A percentile compares a stretch with the other conserved stretches of the same genome.
Evolutionary conservation across 2,888 invertebrate species (phyloP).

Genomic region (Lamellibrachia columna): DNA sequence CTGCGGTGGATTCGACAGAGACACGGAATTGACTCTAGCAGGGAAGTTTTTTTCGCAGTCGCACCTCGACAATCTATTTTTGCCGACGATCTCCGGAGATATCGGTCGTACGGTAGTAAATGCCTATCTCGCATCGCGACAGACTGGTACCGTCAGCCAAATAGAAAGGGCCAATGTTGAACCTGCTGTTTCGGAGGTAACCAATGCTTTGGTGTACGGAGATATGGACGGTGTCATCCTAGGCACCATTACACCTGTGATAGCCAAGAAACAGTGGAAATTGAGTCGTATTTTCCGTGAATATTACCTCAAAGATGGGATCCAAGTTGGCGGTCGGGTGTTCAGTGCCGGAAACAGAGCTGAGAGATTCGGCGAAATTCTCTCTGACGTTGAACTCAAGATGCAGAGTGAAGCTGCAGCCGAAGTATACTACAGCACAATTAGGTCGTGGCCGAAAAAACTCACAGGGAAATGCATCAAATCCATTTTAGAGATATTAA

Average conservation of each 20-base stretch:
- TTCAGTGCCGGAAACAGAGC: background rate
- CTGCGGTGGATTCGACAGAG: background rate
- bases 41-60: background rate
- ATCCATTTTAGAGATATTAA: too few relatives aligned
- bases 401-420: background rate
- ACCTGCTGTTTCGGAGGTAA: background rate
- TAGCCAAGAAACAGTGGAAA: background rate
- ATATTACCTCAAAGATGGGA: background rate
- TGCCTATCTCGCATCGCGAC: too few relatives aligned
- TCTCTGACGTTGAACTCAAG: background rate
- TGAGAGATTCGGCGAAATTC: background rate
- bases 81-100: background rate
- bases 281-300: background rate
- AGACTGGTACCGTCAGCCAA: too few relatives aligned
- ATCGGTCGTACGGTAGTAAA: background rate
- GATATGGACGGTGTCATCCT: background rate
- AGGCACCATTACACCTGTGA: background rate
- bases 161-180: too few relatives aligned
- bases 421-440: background rate
- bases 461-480: too few relatives aligned
- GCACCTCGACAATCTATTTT: background rate
- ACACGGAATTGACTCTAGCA: background rate
- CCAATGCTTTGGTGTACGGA: background rate
- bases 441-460: too few relatives aligned
- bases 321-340: background rate